These are phyloP conservation scores for Netelia inedita DNA, from an alignment of 2,888 invertebrate species.

Conservation along the genomic window DNA sequence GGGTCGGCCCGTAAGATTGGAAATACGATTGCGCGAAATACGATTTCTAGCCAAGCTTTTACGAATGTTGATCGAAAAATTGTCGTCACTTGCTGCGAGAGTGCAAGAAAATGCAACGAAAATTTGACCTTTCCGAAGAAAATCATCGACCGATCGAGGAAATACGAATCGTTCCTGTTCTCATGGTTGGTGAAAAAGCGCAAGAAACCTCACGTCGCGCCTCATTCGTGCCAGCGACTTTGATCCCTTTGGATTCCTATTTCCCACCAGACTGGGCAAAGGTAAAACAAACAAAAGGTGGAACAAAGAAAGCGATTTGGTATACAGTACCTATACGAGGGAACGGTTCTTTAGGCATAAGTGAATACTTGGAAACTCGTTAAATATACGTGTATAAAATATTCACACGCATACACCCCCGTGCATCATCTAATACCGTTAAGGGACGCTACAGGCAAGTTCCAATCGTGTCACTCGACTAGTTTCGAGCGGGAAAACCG, in stretches of 20 bases:
- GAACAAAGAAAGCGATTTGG: not conserved
- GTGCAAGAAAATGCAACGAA: no score
- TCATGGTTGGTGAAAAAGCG: no score
- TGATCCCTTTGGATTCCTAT: constrained; percentile 1
- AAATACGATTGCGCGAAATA: not conserved
- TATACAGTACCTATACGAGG: not conserved
- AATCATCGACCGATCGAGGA: no score
- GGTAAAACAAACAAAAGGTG: no score
- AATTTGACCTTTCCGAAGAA: no score
- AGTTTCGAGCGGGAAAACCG: not conserved
- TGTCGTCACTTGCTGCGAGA: no score
- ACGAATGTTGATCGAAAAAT: not conserved
- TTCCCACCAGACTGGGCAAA: not conserved
- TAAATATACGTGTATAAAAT: not conserved
- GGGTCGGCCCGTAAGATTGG: constrained; percentile 12
- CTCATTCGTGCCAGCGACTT: not conserved
- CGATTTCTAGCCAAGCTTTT: not conserved
- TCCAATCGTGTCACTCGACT: constrained; percentile 14
- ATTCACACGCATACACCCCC: not conserved
- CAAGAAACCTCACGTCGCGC: no score
- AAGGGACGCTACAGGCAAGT: not conserved
- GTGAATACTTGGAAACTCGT: not conserved
- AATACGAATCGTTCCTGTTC: no score
- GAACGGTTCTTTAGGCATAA: not conserved
- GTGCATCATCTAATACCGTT: constrained; percentile 9